Evolutionary conservation across 2,113 vertebrate species (phyloP).

Genomic region (Rana temporaria): DNA sequence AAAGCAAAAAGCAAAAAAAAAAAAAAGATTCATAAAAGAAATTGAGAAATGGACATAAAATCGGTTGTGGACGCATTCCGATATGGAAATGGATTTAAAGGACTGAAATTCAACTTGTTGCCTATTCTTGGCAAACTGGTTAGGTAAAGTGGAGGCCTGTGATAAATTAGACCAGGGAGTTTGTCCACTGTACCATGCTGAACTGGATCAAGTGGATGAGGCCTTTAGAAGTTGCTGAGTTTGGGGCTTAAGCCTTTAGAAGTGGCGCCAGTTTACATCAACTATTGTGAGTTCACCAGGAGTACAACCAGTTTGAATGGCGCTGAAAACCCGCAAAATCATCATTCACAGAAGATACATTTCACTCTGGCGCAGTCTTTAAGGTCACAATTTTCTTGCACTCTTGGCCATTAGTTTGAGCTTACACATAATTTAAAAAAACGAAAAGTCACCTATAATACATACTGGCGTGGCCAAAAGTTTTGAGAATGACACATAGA

Average conservation of each 20-base stretch:
- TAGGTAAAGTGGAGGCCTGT: neutral
- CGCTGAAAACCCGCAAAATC: neutral
- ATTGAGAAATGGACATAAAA: neutral
- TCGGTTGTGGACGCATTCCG: neutral
- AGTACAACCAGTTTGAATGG: neutral
- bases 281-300: neutral
- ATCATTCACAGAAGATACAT: neutral
- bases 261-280: constrained; percentile 19
- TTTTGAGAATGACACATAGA: too few species aligned
- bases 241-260: neutral
- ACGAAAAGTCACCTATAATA: too few species aligned
- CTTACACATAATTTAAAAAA: too few species aligned
- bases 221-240: neutral
- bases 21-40: constrained; percentile 2
- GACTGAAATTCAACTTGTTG: neutral
- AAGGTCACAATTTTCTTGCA: too few species aligned
- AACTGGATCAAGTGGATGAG: neutral
- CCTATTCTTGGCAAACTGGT: neutral
- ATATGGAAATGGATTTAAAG: neutral
- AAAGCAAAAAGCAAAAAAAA: neutral
- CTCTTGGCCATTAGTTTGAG: too few species aligned
- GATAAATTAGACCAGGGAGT: constrained; percentile 13
- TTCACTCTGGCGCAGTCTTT: neutral
- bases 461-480: too few species aligned
- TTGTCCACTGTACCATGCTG: neutral